Conservation (phyloP, 2,888 invertebrate genomes). For the Esperia sulphurella region DNA sequence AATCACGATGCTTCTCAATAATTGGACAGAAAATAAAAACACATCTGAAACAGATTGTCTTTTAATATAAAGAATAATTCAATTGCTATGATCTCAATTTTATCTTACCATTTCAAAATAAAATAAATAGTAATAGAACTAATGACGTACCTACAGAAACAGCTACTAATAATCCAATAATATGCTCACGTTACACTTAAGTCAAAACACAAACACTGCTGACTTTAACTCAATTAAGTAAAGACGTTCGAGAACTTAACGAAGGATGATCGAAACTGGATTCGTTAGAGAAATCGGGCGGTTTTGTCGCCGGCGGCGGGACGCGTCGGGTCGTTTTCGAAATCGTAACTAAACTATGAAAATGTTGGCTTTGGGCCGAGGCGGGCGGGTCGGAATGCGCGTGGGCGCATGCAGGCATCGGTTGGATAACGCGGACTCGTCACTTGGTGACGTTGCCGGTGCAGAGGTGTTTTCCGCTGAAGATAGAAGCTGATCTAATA, state of each 20-base stretch:
- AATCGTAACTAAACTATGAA: slow-evolving; percentile 79
- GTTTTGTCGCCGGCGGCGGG: slow-evolving; percentile 74
- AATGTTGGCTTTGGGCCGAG: slow-evolving; percentile 71
- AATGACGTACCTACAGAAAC: slow-evolving; percentile 39
- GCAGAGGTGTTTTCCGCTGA: slow-evolving; percentile 78
- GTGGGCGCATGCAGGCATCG: slow-evolving; percentile 63
- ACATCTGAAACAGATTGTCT: too few relatives aligned
- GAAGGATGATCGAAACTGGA: slow-evolving; percentile 57
- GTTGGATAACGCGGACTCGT: slow-evolving; percentile 64
- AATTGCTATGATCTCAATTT: too few relatives aligned
- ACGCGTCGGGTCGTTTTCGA: slow-evolving; percentile 80
- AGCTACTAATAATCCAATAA: slow-evolving; percentile 51
- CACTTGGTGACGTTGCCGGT: slow-evolving; percentile 59
- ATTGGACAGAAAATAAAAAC: not conserved
- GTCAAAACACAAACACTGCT: slow-evolving; percentile 54
- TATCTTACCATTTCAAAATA: not conserved
- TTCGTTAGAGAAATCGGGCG: slow-evolving; percentile 63
- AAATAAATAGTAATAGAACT: slow-evolving; percentile 4
- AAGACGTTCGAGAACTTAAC: slow-evolving; percentile 60
- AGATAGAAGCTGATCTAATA: slow-evolving; percentile 64
- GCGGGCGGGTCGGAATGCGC: slow-evolving; percentile 65
- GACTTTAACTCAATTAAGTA: slow-evolving; percentile 20
- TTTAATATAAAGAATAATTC: too few relatives aligned
- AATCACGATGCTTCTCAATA: too few relatives aligned
- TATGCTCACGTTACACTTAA: slow-evolving; percentile 46